A percentile compares a stretch with the other conserved stretches of the same genome.
These are phyloP conservation scores for Ornithoptera priamus DNA, from an alignment of 2,888 invertebrate species.

Conservation along the genomic window DNA sequence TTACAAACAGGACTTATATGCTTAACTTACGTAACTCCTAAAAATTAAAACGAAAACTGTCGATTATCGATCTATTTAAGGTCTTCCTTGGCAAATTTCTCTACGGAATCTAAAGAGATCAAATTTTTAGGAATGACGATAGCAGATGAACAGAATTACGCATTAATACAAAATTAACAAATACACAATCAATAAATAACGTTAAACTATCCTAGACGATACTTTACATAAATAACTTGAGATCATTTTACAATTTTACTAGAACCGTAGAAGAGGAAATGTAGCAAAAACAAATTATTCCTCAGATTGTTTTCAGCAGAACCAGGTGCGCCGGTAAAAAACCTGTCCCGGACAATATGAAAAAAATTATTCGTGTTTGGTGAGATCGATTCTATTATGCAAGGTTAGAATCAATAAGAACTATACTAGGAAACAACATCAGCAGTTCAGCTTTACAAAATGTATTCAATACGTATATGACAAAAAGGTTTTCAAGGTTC, in stretches of 20 bases:
- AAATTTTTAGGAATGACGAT: conserved; percentile 44
- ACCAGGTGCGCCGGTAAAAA: conserved; percentile 66
- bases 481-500: too few relatives aligned
- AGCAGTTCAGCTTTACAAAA: not conserved
- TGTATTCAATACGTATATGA: not conserved
- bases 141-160: conserved; percentile 40
- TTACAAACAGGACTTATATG: not conserved
- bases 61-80: not conserved
- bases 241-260: conserved; percentile 72
- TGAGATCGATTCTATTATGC: conserved; percentile 57
- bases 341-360: conserved; percentile 50
- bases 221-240: conserved; percentile 75
- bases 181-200: conserved; percentile 60
- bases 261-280: conserved; percentile 39
- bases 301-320: conserved; percentile 44
- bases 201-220: conserved; percentile 60
- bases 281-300: conserved; percentile 41
- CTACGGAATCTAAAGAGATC: conserved; percentile 69
- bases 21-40: not conserved
- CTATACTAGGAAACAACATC: not conserved
- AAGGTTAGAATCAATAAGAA: conserved; percentile 34
- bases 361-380: conserved; percentile 43
- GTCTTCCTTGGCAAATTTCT: not conserved
- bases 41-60: conserved; percentile 2
- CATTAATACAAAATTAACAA: conserved; percentile 38